Conservation (phyloP, 2,113 vertebrate genomes). For the Pomatostomus ruficeps region DNA sequence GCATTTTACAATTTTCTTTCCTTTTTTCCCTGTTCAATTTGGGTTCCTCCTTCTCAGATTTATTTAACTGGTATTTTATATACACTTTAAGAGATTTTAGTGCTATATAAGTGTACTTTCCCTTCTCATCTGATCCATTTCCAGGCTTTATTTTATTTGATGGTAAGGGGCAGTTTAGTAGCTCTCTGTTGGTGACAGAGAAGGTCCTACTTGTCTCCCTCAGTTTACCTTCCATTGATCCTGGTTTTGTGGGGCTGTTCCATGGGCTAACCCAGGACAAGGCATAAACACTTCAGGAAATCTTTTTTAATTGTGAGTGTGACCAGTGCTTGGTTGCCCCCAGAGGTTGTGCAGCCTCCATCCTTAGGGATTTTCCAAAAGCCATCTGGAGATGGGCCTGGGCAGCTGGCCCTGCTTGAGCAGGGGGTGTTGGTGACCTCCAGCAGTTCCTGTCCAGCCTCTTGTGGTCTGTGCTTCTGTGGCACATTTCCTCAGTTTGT, state of each 20-base stretch:
- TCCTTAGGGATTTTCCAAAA: neutral
- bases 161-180: neutral
- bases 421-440: rapidly evolving
- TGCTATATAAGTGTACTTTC: neutral
- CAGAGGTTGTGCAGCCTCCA: too few relatives aligned
- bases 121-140: neutral
- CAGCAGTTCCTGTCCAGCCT: neutral
- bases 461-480: neutral
- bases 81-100: neutral
- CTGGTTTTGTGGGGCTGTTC: neutral
- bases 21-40: neutral
- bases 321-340: neutral
- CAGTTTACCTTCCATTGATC: neutral
- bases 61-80: neutral
- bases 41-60: neutral
- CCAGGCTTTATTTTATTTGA: neutral
- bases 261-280: rapidly evolving
- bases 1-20: neutral
- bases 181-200: neutral
- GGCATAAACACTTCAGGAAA: neutral
- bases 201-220: neutral
- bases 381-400: neutral
- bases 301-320: neutral
- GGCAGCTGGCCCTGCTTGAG: neutral
- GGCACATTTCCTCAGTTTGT: neutral